Evolutionary conservation across 2,888 invertebrate genomes (phyloP), one percentile per base, ranked within the genome.

Genomic region (Gnatocerus cornutus): DNA sequence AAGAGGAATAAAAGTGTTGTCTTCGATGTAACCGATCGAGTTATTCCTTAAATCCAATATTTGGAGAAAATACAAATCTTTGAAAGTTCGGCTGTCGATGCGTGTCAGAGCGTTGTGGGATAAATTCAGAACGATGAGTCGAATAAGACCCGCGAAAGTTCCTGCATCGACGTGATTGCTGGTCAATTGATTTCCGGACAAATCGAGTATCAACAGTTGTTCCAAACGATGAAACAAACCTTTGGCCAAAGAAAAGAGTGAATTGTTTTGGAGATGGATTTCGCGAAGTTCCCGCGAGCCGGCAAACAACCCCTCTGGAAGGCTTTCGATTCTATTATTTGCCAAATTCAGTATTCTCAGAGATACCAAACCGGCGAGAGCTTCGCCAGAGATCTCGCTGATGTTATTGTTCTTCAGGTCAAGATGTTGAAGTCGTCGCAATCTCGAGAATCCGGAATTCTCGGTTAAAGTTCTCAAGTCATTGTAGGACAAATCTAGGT

Each of bases 21-120:
- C 93, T 87, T 94, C 94, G 74, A 96, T 92, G 80, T 92, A 93
- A n/a, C 93, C 93, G 79, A 96, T 93, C 6, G 93, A 92, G 82
- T 96, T 96, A 83, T 95, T 95, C 79, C 93, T 90, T 78, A 96
- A 87, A 83, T 94, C 93, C 65, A 96, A 87, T 73, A 94, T 94
- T 87, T 95, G 95, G 65, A 96, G 87, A 81, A 94, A 93, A 82
- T 92, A 93, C 72, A 96, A 86, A 82, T 96, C 95, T 84, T 94
- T 94, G 84, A 96, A 96, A 58, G 94, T 94, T 77, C 90, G 90
- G 10, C 92, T 91, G 78, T 95, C 95, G 74, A 97, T 90, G 76
- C 93, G 89, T 0, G 93, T 94, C 33, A 97, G 84, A n/a, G 92
- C 90, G 81, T 97, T 97, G 83, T 93, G 93, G 1, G 95, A 93